A percentile compares a stretch with the other conserved stretches of the same genome.
phyloP scores from a whole-genome alignment of 2,888 invertebrate genomes.

The Gari tellinella region DNA sequence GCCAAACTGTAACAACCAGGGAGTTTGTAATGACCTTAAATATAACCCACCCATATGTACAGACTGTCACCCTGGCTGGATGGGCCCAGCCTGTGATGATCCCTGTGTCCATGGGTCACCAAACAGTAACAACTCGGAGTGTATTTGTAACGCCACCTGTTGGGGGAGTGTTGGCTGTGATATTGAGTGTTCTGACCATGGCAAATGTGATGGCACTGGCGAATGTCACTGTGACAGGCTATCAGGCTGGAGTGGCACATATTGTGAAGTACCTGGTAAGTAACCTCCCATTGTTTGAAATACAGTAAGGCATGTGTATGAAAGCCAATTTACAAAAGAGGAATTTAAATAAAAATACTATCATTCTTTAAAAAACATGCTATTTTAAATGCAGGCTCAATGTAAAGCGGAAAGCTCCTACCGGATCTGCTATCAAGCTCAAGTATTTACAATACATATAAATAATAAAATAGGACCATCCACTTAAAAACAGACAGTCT shows the following conservation, averaged over 20 bases:
- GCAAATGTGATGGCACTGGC: conserved; percentile 58
- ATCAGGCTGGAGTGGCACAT: conserved; percentile 70
- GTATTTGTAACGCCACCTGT: conserved; percentile 72
- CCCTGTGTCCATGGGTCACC: conserved; percentile 67
- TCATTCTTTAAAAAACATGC: too few species aligned
- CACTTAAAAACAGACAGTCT: too few species aligned
- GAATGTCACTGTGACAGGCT: conserved; percentile 70
- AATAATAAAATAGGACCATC: too few species aligned
- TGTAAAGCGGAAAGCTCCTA: too few species aligned
- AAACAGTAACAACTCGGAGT: conserved; percentile 52
- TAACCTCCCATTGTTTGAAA: too few species aligned
- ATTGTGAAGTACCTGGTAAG: conserved; percentile 68
- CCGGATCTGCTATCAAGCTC: too few species aligned
- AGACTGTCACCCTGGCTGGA: conserved; percentile 70
- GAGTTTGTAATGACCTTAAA: conserved; percentile 64
- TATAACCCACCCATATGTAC: conserved; percentile 71
- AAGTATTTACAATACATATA: too few species aligned
- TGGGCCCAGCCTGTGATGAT: conserved; percentile 71
- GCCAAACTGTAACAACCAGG: conserved; percentile 70
- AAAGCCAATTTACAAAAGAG: too few species aligned
- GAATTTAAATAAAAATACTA: too few species aligned
- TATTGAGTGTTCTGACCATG: conserved; percentile 73
- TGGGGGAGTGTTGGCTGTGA: conserved; percentile 73
- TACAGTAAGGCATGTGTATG: too few species aligned
- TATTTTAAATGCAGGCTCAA: too few species aligned